Evolutionary conservation across 2,797 vertebrate genomes (phyloP).

Genomic region (Lerista edwardsae): DNA sequence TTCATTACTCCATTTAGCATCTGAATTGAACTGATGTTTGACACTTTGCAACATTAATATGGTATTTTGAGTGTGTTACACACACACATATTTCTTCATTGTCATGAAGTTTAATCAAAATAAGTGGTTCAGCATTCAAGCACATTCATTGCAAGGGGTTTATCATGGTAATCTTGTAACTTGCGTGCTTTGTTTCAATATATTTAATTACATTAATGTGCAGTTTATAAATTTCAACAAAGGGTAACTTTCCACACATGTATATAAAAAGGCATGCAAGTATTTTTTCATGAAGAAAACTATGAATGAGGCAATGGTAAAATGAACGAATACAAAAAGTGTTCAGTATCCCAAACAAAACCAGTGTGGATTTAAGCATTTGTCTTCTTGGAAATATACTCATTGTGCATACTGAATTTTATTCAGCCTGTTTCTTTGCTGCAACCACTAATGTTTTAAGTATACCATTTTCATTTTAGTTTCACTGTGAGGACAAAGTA

Average conservation of each 20-base stretch:
- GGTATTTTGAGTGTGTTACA: neutral
- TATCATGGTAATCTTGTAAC: neutral
- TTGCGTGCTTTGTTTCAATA: neutral
- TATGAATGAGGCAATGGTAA: neutral
- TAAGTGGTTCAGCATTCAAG: neutral
- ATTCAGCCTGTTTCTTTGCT: constrained; percentile 2
- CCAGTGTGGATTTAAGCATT: constrained; percentile 10
- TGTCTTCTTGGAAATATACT: neutral
- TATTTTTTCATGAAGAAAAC: neutral
- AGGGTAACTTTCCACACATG: neutral
- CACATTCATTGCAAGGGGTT: neutral
- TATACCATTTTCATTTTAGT: neutral
- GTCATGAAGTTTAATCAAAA: neutral
- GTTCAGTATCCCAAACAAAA: constrained; percentile 1
- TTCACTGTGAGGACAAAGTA: neutral
- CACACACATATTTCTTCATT: neutral
- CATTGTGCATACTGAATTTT: neutral
- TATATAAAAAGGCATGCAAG: neutral
- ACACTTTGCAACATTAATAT: neutral
- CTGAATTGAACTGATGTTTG: too few relatives aligned
- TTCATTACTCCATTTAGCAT: too few relatives aligned
- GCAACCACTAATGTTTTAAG: neutral
- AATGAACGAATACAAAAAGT: neutral
- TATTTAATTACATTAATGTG: constrained; percentile 1
- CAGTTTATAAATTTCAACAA: neutral